Conservation (phyloP, 1,140 invertebrate species). For the Bicyclus anynana region DNA sequence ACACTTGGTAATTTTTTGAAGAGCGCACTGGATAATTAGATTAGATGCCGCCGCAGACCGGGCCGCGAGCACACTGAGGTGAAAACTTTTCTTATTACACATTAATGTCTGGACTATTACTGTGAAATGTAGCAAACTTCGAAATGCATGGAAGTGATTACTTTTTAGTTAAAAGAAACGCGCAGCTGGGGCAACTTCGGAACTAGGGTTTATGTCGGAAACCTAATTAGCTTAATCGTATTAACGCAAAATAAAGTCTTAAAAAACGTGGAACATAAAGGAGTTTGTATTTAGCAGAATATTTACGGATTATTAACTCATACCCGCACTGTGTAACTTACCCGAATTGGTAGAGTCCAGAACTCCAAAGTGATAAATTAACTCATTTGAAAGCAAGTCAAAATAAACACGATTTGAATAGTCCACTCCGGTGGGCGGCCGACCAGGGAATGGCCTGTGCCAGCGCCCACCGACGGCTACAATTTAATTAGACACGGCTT, state of each 20-base stretch:
- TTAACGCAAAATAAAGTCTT: conserved; percentile 10
- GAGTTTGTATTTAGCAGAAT: neutral
- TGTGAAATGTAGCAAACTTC: conserved; percentile 19
- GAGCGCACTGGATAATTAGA: conserved; percentile 58
- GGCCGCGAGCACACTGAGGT: conserved; percentile 33
- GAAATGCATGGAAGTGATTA: conserved; percentile 19
- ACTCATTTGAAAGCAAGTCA: conserved; percentile 13
- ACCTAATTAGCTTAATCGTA: conserved; percentile 24
- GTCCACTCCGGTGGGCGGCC: conserved; percentile 42
- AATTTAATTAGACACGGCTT: conserved; percentile 77
- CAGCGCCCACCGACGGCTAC: conserved; percentile 52
- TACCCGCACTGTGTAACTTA: neutral
- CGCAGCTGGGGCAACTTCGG: neutral
- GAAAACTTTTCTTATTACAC: conserved; percentile 35
- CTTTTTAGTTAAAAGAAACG: conserved; percentile 15
- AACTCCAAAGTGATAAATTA: conserved; percentile 14
- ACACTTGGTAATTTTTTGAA: conserved; percentile 50
- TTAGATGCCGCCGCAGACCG: conserved; percentile 45
- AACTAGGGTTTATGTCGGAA: conserved; percentile 7
- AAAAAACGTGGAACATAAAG: neutral
- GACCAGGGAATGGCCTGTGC: conserved; percentile 48
- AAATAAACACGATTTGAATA: conserved; percentile 14
- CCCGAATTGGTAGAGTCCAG: conserved; percentile 16
- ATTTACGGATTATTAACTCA: neutral
- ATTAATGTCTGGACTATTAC: conserved; percentile 29